These are phyloP conservation scores for Choristoneura fumiferana DNA, from an alignment of 1,140 invertebrate genomes.

Conservation along the genomic window DNA sequence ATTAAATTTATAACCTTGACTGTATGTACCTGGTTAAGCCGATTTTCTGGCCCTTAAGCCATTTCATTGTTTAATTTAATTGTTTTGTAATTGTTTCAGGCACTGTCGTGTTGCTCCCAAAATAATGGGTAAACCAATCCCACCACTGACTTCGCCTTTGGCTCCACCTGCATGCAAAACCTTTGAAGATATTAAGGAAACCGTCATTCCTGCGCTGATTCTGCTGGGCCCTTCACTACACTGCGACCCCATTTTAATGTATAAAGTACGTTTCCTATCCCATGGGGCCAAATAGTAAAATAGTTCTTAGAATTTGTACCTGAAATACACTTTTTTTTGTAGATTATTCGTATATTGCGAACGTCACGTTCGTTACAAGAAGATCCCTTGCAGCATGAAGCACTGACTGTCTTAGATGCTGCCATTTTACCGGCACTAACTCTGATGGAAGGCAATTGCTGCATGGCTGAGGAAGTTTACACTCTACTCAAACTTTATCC, in stretches of 20 bases:
- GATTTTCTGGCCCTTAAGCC: no score
- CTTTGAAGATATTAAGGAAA: conserved; percentile 87
- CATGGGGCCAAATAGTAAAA: no score
- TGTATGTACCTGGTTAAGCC: no score
- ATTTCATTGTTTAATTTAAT: no score
- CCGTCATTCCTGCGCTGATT: conserved; percentile 92
- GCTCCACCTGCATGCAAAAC: conserved; percentile 79
- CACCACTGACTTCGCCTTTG: conserved; percentile 79
- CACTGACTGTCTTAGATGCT: conserved; percentile 92
- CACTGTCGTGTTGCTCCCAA: conserved; percentile 85
- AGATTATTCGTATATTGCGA: conserved; percentile 73
- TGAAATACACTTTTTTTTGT: conserved; percentile 22
- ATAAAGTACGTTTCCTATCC: conserved; percentile 82
- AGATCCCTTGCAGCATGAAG: conserved; percentile 85
- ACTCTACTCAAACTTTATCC: conserved; percentile 93
- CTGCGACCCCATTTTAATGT: conserved; percentile 92
- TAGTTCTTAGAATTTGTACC: no score
- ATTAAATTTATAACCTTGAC: no score
- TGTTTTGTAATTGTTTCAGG: conserved; percentile 74
- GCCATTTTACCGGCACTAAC: conserved; percentile 93
- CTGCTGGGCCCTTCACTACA: conserved; percentile 93
- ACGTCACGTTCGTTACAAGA: conserved; percentile 53
- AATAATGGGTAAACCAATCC: conserved; percentile 81
- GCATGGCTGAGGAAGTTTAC: conserved; percentile 97
- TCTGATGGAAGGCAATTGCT: conserved; percentile 96